phyloP scores from a whole-genome alignment of 2,797 vertebrate genomes.

The Gephyroberyx darwinii region DNA sequence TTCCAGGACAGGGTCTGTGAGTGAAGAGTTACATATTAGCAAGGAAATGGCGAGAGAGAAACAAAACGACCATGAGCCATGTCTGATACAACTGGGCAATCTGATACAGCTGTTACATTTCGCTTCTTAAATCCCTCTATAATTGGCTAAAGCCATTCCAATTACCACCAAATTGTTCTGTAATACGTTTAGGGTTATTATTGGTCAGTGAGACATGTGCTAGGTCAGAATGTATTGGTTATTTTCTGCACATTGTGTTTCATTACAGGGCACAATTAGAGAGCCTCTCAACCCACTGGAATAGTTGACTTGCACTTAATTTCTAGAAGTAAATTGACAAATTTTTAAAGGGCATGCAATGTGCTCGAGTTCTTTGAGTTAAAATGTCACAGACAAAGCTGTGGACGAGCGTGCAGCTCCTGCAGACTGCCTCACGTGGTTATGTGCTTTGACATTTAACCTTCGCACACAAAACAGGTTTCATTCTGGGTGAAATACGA shows the following conservation, averaged over 20 bases:
- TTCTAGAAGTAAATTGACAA: conserved; percentile 36
- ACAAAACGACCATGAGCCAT: conserved; percentile 40
- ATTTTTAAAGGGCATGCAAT: conserved; percentile 52
- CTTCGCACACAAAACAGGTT: conserved; percentile 31
- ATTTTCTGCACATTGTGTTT: conserved; percentile 14
- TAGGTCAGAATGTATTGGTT: background rate
- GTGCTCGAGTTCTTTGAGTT: conserved; percentile 35
- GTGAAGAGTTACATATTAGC: conserved; percentile 74
- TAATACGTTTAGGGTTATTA: conserved; percentile 42
- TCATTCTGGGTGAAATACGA: conserved; percentile 30
- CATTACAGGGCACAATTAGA: conserved; percentile 13
- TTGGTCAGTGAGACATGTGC: conserved; percentile 24
- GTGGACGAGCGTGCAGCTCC: conserved; percentile 18
- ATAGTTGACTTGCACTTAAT: conserved; percentile 26
- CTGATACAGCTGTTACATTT: conserved; percentile 43
- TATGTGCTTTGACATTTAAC: conserved; percentile 37
- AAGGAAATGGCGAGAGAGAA: conserved; percentile 43
- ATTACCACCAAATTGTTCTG: conserved; percentile 44
- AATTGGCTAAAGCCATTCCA: conserved; percentile 43
- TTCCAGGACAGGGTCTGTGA: conserved; percentile 53
- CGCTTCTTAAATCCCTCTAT: conserved; percentile 37
- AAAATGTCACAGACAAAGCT: conserved; percentile 53
- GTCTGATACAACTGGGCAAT: conserved; percentile 45
- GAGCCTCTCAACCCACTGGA: background rate
- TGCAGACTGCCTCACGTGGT: conserved; percentile 1